Conservation (phyloP, 2,797 vertebrate genomes). For the Melanotaenia parkinsoni region DNA sequence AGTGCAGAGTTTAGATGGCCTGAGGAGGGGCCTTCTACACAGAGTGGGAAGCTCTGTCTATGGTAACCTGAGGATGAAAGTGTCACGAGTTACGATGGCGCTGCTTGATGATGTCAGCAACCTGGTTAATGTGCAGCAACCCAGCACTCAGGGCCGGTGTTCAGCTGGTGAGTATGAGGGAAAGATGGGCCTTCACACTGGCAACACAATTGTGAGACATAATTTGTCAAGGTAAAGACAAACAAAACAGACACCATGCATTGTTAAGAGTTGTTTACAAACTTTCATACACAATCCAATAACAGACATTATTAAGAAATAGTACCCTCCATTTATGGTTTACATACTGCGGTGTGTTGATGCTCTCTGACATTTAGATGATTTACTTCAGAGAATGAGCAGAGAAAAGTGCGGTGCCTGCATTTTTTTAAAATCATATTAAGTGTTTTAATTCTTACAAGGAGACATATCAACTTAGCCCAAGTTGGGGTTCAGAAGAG, state of each 20-base stretch:
- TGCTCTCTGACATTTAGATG: background rate
- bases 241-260: background rate
- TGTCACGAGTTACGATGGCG: slow-evolving; percentile 85
- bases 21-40: slow-evolving; percentile 84
- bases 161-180: slow-evolving; percentile 83
- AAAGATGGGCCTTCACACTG: background rate
- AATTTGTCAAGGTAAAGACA: background rate
- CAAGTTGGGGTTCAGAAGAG: slow-evolving; percentile 19
- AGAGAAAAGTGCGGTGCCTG: background rate
- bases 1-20: slow-evolving; percentile 82
- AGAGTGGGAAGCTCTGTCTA: slow-evolving; percentile 88
- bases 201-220: slow-evolving; percentile 10
- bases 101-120: slow-evolving; percentile 88
- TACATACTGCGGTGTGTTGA: background rate
- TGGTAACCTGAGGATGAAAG: slow-evolving; percentile 84
- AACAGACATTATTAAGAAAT: background rate
- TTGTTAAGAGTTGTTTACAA: background rate
- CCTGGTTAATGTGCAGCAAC: slow-evolving; percentile 82
- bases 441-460: background rate
- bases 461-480: slow-evolving; percentile 21
- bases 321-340: background rate
- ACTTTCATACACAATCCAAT: slow-evolving; percentile 11
- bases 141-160: slow-evolving; percentile 82
- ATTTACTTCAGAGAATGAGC: background rate
- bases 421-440: background rate